These are phyloP conservation scores for Tryphoninae sp. DNA, from an alignment of 2,888 invertebrate genomes.

Conservation along the genomic window DNA sequence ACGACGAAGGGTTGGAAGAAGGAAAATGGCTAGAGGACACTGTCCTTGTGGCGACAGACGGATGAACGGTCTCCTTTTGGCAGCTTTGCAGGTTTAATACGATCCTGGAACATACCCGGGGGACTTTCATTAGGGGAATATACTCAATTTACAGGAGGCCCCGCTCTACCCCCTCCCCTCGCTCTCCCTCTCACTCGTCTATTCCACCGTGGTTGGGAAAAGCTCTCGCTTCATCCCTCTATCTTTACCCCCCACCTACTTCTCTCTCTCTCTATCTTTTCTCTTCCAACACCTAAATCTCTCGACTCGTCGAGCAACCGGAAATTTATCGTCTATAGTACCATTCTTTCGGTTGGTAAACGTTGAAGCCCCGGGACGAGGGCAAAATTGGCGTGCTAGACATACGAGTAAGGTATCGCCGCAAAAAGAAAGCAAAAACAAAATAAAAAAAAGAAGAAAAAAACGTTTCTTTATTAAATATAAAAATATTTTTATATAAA, in stretches of 20 bases:
- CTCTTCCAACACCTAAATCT: slow-evolving; percentile 73
- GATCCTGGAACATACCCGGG: slow-evolving; percentile 77
- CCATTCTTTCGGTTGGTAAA: slow-evolving; percentile 68
- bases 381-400: slow-evolving; percentile 70
- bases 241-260: slow-evolving; percentile 36
- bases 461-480: neutral
- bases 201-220: neutral
- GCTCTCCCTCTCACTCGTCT: neutral
- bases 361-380: slow-evolving; percentile 61
- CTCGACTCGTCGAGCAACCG: slow-evolving; percentile 74
- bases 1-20: neutral
- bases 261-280: slow-evolving; percentile 41
- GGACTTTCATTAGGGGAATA: slow-evolving; percentile 80
- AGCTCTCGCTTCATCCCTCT: slow-evolving; percentile 65
- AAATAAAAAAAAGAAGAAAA: neutral
- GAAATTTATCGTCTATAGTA: slow-evolving; percentile 75
- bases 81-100: slow-evolving; percentile 78
- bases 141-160: slow-evolving; percentile 79
- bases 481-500: neutral
- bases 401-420: slow-evolving; percentile 4
- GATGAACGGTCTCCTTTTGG: slow-evolving; percentile 70
- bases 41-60: slow-evolving; percentile 47
- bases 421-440: neutral
- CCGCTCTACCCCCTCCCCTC: slow-evolving; percentile 45
- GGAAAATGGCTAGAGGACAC: slow-evolving; percentile 40